Percentiles rank a stretch among this genome's conserved stretches.
Conservation (phyloP, 2,888 invertebrate genomes). For the Luffia ferchaultella region DNA sequence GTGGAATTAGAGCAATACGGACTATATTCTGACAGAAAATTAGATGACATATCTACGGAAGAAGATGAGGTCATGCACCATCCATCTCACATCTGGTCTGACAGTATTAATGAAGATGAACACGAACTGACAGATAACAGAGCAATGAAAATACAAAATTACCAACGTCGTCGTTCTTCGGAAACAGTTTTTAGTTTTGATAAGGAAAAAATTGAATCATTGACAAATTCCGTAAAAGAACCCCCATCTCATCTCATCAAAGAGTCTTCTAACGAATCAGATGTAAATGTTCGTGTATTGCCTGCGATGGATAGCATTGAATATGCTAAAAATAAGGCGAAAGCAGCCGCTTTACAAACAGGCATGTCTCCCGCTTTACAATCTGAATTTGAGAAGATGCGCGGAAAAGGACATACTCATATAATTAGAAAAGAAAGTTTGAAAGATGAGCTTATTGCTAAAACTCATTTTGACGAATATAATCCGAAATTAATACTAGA, state of each 20-base stretch:
- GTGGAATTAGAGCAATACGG: constrained; percentile 72
- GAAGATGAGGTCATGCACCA: constrained; percentile 59
- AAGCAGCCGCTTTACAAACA: constrained; percentile 39
- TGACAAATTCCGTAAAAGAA: constrained; percentile 66
- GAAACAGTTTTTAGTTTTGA: constrained; percentile 80
- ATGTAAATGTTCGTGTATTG: constrained; percentile 52
- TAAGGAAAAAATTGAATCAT: constrained; percentile 76
- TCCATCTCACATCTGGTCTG: constrained; percentile 64
- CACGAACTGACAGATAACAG: constrained; percentile 40
- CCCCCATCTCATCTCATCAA: constrained; percentile 46
- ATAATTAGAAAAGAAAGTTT: constrained; percentile 61
- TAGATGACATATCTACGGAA: constrained; percentile 57
- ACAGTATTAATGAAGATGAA: constrained; percentile 56
- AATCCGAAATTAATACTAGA: constrained; percentile 72
- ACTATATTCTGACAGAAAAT: constrained; percentile 44
- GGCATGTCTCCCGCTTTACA: constrained; percentile 63
- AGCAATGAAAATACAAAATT: constrained; percentile 51
- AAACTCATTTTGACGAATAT: constrained; percentile 74
- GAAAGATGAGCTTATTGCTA: constrained; percentile 71
- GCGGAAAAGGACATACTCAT: constrained; percentile 45
- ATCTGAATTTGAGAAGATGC: constrained; percentile 69
- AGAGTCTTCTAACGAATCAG: constrained; percentile 60
- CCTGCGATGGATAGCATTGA: constrained; percentile 64
- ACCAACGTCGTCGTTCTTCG: constrained; percentile 73
- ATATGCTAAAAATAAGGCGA: constrained; percentile 65